Evolutionary conservation across 2,888 invertebrate species (phyloP), one percentile per base, ranked within the genome.

Genomic region (Chrysodeixis includens): DNA sequence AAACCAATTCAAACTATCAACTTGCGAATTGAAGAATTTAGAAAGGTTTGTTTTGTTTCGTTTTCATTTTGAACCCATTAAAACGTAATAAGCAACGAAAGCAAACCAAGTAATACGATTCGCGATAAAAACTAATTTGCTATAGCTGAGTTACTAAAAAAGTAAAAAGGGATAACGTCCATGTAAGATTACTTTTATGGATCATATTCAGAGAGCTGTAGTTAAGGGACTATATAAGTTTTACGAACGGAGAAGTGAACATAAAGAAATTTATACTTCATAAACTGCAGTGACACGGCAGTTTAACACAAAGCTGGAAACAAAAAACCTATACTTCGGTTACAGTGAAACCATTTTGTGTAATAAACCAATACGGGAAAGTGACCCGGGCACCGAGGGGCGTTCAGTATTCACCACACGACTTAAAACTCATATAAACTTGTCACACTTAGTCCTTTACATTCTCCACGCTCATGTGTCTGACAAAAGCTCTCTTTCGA

Each of bases 351-450:
- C 51, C 58, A 53, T 61, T 63, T 62, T 40, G 26, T 44, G 66
- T 61, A 66, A 74, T 56, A 71, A 70, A 71, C 65, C 69, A 71
- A 70, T 76, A 68, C 53, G 32, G 58, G 59, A 20, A 54, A 56
- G 56, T 66, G 71, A 70, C 65, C 66, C 62, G 66, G 59, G 71
- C 71, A 62, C 52, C 20, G 65, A 60, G 30, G 16, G 57, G 18
- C 60, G 55, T 66, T 69, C 49, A 57, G 56, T 69, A 78, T 67
- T 66, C 77, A 16, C 40, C 52, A 60, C 66, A 66, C 30, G 66
- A 65, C 69, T 66, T 63, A 59, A 75, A 78, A 78, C 69, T 66
- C 62, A 60, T 71, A 66, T 63, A 74, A 73, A 76, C 64, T 71
- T 70, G 73, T 67, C 56, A 58, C 52, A 44, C 40, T 30, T 22